Evolutionary conservation across 2,113 vertebrate species (phyloP), one percentile per base, ranked within the genome.

Genomic region (Onychorhynchus coronatus): DNA sequence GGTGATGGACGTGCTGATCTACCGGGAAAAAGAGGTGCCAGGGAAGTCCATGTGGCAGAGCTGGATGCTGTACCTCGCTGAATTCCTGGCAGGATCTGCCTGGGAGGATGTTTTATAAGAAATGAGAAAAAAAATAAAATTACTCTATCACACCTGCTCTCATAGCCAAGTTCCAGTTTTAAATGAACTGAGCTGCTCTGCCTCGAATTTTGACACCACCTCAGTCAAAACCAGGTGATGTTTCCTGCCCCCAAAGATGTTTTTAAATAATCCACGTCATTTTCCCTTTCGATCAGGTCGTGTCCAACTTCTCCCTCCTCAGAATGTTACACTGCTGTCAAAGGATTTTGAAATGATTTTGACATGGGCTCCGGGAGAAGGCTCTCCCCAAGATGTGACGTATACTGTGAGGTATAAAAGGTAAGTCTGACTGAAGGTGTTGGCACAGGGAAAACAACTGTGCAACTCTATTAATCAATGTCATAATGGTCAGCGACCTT

Each of bases 311-410:
- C 76, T 81, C 20, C 77, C 95, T 58, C 98, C 98, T 41, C 97
- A 58, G 37, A 98, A 98, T 0, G 96, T 98, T 66, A 98, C 77
- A 0, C 89, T 98, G 10, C 14, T 98, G 33, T 98, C 97, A 3
- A 88, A 66, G 61, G 94, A 97, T 59, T 98, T 98, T 94, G 85
- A 79, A 14, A 88, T 98, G 78, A 96, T 97, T 67, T 35, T 98
- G 96, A 96, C 81, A 0, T 98, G 98, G 98, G 46, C 89, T 25
- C 97, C 98, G 11, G 97, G 93, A 39, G 88, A 93, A 37, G 95
- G 85, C 19, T 96, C 78, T 53, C 89, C 97, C 8, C 84, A 82
- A 19, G 47, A 87, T 0, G 89, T 97, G 71, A 95, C 71, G 6
- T 98, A 98, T 67, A 91, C 83, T 1, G 98, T 98, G 88, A 78